Base-by-base conservation (phyloP, 1,140 invertebrate genomes). In the Zaprionus vittiger region DNA sequence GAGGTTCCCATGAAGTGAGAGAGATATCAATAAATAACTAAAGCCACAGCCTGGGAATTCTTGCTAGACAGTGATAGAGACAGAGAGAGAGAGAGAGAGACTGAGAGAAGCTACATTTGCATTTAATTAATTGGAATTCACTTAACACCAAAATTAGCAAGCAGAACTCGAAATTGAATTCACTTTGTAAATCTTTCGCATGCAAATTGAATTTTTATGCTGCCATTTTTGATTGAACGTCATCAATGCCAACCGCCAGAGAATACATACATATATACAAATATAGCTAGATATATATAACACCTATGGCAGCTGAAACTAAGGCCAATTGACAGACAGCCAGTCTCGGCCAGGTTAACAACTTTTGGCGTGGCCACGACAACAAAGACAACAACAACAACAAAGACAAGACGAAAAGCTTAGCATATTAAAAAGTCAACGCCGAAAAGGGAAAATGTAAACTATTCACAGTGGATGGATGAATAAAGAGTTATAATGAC, bases 371-470 rank as follows among this genome's bases (percentile, higher is more conserved):
- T 72, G 83, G 73, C 75, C 66, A 73, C 79, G 73, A 86, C 63
- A 62, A 67, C 52, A 44, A 34, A 22, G 54, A 24, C 17, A 52
- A 49, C 38, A 38, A 49, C 38, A 38, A 17, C 14, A 38, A 44
- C n/a, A 41, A 31, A 17, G 24, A 56, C 22, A 69, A 73, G 20
- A 41, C 61, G 34, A 31, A 20, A 37, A 20, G 85, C 61, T 90
- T 90, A 79, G 84, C 84, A 89, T 89, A 89, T 79, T 77, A 90
- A 90, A 80, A 62, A 75, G 56, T 56, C 24, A 49, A 56, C 75
- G 54, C 75, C 62, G 41, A 84, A 79, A 79, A 57, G 79, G 78
- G 73, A 84, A 90, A 89, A 84, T 81, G 84, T 87, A 89, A 87
- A 87, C 84, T 89, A 89, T 89, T 80, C 68, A 71, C n/a, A 72